These are phyloP conservation scores for Antrozous pallidus DNA, from an alignment of 2,797 vertebrate species.

Conservation along the genomic window DNA sequence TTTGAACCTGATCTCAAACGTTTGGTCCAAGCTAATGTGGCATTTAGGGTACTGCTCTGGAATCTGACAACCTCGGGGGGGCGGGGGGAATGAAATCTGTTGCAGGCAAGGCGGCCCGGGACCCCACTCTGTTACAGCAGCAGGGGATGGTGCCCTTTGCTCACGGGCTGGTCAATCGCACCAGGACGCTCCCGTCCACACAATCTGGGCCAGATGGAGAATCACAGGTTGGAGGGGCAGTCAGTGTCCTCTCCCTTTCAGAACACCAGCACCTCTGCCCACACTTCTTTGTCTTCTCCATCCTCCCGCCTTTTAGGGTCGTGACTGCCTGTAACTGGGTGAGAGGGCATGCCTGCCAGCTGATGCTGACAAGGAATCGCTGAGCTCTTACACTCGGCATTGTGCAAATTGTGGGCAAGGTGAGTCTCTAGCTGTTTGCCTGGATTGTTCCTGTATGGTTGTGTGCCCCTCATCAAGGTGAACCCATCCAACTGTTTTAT, in stretches of 20 bases:
- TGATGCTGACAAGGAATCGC: background rate
- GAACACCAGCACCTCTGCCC: background rate
- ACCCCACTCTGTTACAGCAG: background rate
- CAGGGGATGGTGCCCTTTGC: rapidly evolving
- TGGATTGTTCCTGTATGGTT: background rate
- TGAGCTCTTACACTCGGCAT: background rate
- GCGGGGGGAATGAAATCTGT: background rate
- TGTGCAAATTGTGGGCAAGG: rapidly evolving
- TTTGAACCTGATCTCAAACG: conserved; percentile 14
- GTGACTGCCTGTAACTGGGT: background rate
- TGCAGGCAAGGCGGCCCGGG: background rate
- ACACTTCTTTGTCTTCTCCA: background rate
- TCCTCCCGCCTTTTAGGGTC: background rate
- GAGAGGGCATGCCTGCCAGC: too few relatives aligned
- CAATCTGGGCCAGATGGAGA: background rate
- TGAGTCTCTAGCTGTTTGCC: background rate
- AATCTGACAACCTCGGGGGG: background rate
- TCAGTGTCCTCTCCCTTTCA: background rate
- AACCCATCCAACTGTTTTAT: background rate
- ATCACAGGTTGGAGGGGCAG: background rate
- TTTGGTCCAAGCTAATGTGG: background rate
- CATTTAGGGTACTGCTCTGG: background rate
- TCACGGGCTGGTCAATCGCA: background rate
- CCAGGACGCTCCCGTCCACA: background rate
- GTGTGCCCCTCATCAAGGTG: background rate